Conservation (phyloP, 2,113 vertebrate species). For the Malurus alboscapulatus region DNA sequence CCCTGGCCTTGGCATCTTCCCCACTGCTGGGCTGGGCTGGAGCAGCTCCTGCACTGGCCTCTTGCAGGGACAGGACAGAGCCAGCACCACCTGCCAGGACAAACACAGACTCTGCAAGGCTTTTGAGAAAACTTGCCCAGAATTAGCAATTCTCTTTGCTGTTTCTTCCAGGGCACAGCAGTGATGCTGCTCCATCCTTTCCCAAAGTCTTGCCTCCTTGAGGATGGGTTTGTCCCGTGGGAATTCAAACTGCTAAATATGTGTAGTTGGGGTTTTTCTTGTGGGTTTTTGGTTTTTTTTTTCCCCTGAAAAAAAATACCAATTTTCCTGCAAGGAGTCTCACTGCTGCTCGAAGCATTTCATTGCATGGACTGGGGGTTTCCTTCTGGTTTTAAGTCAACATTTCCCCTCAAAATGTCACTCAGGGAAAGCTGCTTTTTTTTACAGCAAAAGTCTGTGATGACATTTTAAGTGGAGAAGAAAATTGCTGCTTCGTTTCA, state of each 20-base stretch:
- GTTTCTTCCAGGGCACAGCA: background rate
- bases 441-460: constrained; percentile 30
- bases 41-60: background rate
- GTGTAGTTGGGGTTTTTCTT: background rate
- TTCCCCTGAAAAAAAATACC: background rate
- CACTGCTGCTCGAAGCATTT: background rate
- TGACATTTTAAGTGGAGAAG: constrained; percentile 54
- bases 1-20: background rate
- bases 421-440: background rate
- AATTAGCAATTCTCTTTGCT: background rate
- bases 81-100: background rate
- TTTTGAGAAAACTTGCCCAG: background rate
- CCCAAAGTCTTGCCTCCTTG: background rate
- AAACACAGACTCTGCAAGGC: background rate
- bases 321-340: background rate
- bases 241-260: background rate
- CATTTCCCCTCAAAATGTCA: constrained; percentile 52
- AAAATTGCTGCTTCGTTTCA: constrained; percentile 51
- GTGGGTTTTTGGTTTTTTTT: background rate
- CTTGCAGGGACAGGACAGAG: background rate
- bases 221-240: rapidly evolving
- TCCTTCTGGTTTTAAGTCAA: constrained; percentile 50
- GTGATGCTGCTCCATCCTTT: background rate
- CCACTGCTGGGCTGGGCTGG: background rate
- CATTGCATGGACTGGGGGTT: background rate